Evolutionary conservation across 2,888 invertebrate genomes (phyloP).

Genomic region (Apamea epomidion): DNA sequence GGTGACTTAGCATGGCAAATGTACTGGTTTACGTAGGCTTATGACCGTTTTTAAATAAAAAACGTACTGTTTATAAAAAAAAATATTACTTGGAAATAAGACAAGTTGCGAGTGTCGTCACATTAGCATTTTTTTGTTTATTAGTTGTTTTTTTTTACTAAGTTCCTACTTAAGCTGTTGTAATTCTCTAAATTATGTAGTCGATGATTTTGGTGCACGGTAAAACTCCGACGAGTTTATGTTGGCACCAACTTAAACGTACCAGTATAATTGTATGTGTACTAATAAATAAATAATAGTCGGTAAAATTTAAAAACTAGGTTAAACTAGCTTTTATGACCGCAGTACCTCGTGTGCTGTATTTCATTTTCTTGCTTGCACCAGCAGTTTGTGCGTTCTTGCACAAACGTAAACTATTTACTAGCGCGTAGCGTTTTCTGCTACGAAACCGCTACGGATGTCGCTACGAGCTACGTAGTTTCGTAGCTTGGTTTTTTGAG

Average conservation of each 20-base stretch:
- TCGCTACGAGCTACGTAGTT: slow-evolving; percentile 26
- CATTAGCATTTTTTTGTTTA: background rate
- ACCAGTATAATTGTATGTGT: background rate
- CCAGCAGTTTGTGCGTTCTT: background rate
- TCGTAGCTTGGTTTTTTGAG: background rate
- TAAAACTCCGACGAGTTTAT: background rate
- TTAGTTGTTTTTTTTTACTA: background rate
- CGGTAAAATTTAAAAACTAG: background rate
- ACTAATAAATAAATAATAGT: background rate
- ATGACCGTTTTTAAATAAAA: slow-evolving; percentile 24
- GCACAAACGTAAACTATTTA: background rate
- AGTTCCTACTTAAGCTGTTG: no score
- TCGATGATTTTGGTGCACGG: background rate
- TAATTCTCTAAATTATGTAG: background rate
- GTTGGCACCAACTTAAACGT: no score
- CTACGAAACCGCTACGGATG: slow-evolving; percentile 30
- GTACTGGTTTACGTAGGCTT: slow-evolving; percentile 41
- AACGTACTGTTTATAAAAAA: background rate
- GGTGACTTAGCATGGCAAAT: slow-evolving; percentile 58
- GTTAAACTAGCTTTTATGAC: background rate
- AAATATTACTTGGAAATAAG: background rate
- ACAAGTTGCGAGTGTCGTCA: background rate
- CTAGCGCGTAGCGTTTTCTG: slow-evolving; percentile 23
- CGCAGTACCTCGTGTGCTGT: background rate
- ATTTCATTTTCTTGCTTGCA: slow-evolving; percentile 9